phyloP scores from a whole-genome alignment of 2,797 vertebrate species.

The Tapirus indicus region DNA sequence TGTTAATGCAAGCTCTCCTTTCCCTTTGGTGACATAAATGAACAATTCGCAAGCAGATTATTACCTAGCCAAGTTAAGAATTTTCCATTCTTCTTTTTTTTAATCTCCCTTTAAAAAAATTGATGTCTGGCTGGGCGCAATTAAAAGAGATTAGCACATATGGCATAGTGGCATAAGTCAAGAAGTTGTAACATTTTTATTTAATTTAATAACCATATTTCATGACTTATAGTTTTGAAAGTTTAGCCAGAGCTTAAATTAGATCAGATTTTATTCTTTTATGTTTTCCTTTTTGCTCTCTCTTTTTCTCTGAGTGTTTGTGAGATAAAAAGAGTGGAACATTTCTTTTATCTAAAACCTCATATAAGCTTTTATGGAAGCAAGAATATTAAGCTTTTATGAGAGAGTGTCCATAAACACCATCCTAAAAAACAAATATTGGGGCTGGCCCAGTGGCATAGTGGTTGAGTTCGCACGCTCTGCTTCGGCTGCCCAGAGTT shows the following conservation, averaged over 20 bases:
- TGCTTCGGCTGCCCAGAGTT: too few species aligned
- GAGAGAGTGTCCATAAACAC: neutral
- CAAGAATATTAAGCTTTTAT: too few species aligned
- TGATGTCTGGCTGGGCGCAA: constrained; percentile 52
- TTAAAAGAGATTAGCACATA: constrained; percentile 58
- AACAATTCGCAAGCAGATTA: constrained; percentile 40
- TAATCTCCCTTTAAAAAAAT: constrained; percentile 4
- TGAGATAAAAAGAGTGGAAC: neutral
- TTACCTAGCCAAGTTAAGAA: constrained; percentile 54
- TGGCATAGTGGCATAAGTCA: constrained; percentile 9
- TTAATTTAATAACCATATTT: constrained; percentile 62
- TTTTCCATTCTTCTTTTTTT: constrained; percentile 47
- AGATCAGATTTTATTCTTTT: constrained; percentile 38
- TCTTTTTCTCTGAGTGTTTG: neutral
- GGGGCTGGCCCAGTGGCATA: too few species aligned
- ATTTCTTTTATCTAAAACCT: neutral
- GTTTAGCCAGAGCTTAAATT: constrained; percentile 52
- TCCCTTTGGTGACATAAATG: constrained; percentile 63
- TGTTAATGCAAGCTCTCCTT: neutral
- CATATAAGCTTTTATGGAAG: neutral
- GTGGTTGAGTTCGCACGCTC: too few species aligned
- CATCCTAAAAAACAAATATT: neutral
- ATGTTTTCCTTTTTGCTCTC: neutral
- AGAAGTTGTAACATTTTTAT: constrained; percentile 61
- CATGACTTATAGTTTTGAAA: constrained; percentile 36